Evolutionary conservation across 2,797 vertebrate genomes (phyloP).

Genomic region (Coregonus ussuriensis): DNA sequence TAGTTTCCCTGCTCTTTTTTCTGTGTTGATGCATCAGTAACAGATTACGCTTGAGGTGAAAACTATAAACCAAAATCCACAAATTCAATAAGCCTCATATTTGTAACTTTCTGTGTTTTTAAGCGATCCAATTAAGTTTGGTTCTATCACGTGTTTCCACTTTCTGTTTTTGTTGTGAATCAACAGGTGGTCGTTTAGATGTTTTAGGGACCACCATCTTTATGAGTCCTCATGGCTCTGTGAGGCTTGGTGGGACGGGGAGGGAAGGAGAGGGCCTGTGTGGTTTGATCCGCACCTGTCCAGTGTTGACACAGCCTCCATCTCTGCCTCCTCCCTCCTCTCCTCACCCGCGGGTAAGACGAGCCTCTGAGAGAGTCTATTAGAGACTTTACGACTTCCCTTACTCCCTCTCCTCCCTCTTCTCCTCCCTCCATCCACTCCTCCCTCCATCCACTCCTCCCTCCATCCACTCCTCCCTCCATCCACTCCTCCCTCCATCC

Average conservation of each 20-base stretch:
- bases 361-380: conserved; percentile 61
- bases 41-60: not conserved
- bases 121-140: not conserved
- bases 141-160: too few relatives aligned
- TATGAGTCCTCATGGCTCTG: not conserved
- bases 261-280: conserved; percentile 12
- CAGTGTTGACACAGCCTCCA: conserved; percentile 15
- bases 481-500: too few relatives aligned
- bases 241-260: not conserved
- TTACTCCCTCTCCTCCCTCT: conserved; percentile 17
- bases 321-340: not conserved
- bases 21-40: too few relatives aligned
- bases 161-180: not conserved
- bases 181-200: not conserved
- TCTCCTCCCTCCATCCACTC: too few relatives aligned
- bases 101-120: not conserved
- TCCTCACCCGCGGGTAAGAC: conserved; percentile 39
- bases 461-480: too few relatives aligned
- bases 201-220: not conserved
- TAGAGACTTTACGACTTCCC: conserved; percentile 75
- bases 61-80: not conserved
- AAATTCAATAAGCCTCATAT: not conserved
- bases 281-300: conserved; percentile 62
- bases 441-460: too few relatives aligned
- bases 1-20: not conserved